phyloP scores from a whole-genome alignment of 2,113 vertebrate species.

The Podarcis cretensis region DNA sequence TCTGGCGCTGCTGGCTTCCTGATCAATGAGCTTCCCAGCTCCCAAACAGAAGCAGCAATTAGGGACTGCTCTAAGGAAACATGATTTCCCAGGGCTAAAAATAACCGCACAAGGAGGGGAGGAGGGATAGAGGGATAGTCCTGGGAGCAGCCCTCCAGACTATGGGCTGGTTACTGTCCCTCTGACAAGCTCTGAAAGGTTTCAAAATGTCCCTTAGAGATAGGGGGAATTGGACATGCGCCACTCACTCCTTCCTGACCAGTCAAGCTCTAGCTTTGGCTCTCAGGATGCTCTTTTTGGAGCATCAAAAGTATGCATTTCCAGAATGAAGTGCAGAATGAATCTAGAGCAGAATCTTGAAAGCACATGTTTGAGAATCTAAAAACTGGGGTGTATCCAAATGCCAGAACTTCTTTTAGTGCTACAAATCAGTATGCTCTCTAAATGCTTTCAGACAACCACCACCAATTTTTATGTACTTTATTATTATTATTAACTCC shows the following conservation, averaged over 20 bases:
- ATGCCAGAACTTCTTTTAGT: not conserved
- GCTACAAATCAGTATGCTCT: not conserved
- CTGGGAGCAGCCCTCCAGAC: slow-evolving; percentile 22
- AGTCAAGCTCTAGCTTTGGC: not conserved
- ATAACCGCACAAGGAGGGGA: slow-evolving; percentile 29
- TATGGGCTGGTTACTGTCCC: not conserved
- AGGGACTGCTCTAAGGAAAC: slow-evolving; percentile 44
- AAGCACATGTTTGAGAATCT: not conserved
- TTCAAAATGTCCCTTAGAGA: not conserved
- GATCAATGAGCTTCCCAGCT: slow-evolving; percentile 61
- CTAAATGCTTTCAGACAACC: not conserved
- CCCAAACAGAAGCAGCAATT: slow-evolving; percentile 35
- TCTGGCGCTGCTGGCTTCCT: slow-evolving; percentile 36
- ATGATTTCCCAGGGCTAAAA: slow-evolving; percentile 71
- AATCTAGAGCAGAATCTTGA: not conserved
- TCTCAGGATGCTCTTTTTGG: too few relatives aligned
- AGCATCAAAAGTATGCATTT: not conserved
- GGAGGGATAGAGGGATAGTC: not conserved
- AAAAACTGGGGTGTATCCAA: not conserved
- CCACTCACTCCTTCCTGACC: not conserved
- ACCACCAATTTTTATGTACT: too few relatives aligned
- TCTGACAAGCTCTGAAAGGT: not conserved
- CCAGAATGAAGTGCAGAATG: not conserved
- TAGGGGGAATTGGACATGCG: too few relatives aligned
- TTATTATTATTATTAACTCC: not conserved